Evolutionary conservation across 2,113 vertebrate genomes (phyloP).

Genomic region (Festucalex cinctus): DNA sequence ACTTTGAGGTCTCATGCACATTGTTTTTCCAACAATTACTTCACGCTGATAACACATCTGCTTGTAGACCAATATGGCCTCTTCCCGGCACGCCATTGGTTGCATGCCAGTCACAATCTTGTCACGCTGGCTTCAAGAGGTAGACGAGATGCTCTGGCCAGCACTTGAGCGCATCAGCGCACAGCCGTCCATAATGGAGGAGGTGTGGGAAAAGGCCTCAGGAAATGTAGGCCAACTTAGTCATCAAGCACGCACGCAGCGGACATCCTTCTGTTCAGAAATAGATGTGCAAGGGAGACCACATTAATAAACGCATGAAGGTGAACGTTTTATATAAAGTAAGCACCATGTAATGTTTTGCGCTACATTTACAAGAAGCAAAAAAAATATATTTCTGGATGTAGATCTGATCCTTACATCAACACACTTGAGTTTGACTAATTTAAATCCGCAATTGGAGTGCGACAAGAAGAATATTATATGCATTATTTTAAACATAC

Average conservation of each 20-base stretch:
- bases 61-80: background rate
- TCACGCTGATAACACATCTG: background rate
- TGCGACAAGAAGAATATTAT: no score
- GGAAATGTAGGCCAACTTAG: slow-evolving; percentile 54
- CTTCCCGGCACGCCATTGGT: background rate
- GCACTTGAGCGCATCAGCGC: slow-evolving; percentile 28
- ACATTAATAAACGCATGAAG: slow-evolving; percentile 19
- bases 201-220: slow-evolving; percentile 41
- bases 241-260: slow-evolving; percentile 35
- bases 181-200: slow-evolving; percentile 49
- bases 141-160: slow-evolving; percentile 33
- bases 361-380: background rate
- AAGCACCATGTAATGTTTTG: slow-evolving; percentile 13
- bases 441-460: background rate
- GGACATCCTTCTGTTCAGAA: slow-evolving; percentile 23
- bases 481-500: no score
- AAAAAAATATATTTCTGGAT: slow-evolving; percentile 2
- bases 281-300: slow-evolving; percentile 3
- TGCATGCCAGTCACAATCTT: slow-evolving; percentile 31
- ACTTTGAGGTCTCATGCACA: background rate
- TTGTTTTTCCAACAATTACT: background rate
- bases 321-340: slow-evolving; percentile 14
- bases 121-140: slow-evolving; percentile 32
- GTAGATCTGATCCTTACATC: slow-evolving; percentile 12
- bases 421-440: background rate